A percentile compares a stretch with the other conserved stretches of the same genome.
These are phyloP conservation scores for Mus spicilegus DNA, from an alignment of 2,113 vertebrate species.

Conservation along the genomic window DNA sequence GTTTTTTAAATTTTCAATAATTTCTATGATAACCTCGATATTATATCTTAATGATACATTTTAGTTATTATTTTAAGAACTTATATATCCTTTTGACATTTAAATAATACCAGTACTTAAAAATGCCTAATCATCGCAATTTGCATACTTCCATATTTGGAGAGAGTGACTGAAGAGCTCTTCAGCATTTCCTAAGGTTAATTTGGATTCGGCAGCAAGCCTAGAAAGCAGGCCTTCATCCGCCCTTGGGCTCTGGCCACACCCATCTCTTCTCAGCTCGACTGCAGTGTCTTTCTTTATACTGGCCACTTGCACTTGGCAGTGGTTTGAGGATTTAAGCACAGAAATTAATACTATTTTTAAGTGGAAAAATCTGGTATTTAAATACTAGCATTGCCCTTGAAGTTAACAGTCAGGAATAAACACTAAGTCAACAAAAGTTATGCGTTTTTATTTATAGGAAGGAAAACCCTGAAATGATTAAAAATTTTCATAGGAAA, in stretches of 20 bases:
- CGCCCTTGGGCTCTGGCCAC: fast-evolving
- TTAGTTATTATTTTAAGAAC: slow-evolving; percentile 2
- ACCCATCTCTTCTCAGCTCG: neutral
- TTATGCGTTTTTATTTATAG: slow-evolving; percentile 39
- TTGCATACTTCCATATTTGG: neutral
- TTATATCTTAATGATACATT: neutral
- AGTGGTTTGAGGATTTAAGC: neutral
- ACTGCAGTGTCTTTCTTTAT: neutral
- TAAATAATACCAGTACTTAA: neutral
- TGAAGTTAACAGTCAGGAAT: neutral
- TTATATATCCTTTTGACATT: neutral
- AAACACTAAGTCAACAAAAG: slow-evolving; percentile 23
- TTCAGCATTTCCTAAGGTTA: neutral
- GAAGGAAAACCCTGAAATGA: slow-evolving; percentile 41
- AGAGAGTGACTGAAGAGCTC: neutral
- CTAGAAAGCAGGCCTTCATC: neutral
- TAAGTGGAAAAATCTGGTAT: neutral
- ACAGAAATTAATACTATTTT: neutral
- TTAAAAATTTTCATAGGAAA: slow-evolving; percentile 43
- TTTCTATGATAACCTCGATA: neutral
- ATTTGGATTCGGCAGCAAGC: neutral
- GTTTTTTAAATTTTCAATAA: neutral
- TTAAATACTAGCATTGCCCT: neutral
- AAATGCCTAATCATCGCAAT: neutral
- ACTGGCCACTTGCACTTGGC: neutral